These are phyloP conservation scores for Melanargia galathea DNA, from an alignment of 2,888 invertebrate species.

Conservation along the genomic window DNA sequence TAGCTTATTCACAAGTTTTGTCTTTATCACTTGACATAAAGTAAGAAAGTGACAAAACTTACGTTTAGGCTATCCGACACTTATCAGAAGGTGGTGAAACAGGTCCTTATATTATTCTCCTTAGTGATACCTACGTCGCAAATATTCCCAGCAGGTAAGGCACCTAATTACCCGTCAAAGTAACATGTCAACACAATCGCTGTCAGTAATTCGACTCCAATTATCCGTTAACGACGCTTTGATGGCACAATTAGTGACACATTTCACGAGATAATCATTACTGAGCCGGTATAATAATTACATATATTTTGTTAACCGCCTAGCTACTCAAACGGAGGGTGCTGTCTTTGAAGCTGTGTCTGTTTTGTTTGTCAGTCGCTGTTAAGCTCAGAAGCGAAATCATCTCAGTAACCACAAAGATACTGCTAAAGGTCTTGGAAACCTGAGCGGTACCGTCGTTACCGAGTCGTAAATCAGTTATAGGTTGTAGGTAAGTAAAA, in stretches of 20 bases:
- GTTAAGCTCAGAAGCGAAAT: too few relatives aligned
- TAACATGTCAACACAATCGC: conserved; percentile 20
- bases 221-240: conserved; percentile 27
- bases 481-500: too few relatives aligned
- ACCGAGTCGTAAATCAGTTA: too few relatives aligned
- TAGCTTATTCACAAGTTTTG: too few relatives aligned
- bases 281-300: neutral
- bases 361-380: neutral
- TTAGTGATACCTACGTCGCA: neutral
- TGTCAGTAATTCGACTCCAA: conserved; percentile 31
- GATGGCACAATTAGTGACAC: conserved; percentile 29
- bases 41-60: too few relatives aligned
- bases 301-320: neutral
- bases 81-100: too few relatives aligned
- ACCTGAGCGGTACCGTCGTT: too few relatives aligned
- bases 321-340: neutral
- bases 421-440: too few relatives aligned
- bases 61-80: too few relatives aligned
- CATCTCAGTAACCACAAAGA: too few relatives aligned
- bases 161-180: conserved; percentile 15
- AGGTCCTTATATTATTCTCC: too few relatives aligned
- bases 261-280: conserved; percentile 25
- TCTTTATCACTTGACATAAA: too few relatives aligned
- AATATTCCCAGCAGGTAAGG: neutral
- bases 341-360: neutral